These are phyloP conservation scores for Triplophysa tibetana DNA, from an alignment of 2,113 vertebrate species.

Conservation along the genomic window DNA sequence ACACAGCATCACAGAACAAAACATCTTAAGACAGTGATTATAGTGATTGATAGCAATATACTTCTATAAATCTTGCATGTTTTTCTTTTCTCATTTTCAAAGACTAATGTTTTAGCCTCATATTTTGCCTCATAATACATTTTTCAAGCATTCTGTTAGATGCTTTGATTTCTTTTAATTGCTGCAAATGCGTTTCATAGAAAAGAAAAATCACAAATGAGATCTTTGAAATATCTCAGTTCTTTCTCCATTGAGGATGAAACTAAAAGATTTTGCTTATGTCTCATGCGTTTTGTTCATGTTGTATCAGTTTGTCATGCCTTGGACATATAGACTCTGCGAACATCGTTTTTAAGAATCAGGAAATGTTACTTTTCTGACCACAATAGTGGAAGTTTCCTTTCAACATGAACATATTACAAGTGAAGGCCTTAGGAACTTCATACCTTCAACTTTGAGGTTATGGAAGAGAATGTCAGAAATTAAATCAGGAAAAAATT, in stretches of 20 bases:
- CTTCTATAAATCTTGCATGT: neutral
- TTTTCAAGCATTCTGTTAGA: neutral
- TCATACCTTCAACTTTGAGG: conserved; percentile 16
- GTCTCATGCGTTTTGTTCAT: neutral
- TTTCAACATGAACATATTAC: conserved; percentile 20
- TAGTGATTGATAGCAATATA: neutral
- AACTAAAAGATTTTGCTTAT: neutral
- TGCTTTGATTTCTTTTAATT: neutral
- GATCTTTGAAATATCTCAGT: neutral
- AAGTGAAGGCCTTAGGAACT: conserved; percentile 3
- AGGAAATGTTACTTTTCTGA: neutral
- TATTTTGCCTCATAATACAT: neutral
- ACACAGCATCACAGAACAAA: neutral
- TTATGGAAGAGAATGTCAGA: conserved; percentile 47
- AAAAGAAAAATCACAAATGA: too few relatives aligned
- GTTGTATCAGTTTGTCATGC: neutral
- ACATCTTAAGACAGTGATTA: conserved; percentile 18
- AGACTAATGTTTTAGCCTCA: neutral
- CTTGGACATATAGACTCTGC: neutral
- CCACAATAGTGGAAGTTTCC: neutral
- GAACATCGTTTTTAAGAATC: neutral
- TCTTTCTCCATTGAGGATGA: too few relatives aligned
- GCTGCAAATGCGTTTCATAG: neutral
- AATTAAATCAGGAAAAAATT: conserved; percentile 59
- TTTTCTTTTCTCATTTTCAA: conserved; percentile 1